Base-by-base conservation (phyloP, 2,797 vertebrate species). In the Natrix natrix region DNA sequence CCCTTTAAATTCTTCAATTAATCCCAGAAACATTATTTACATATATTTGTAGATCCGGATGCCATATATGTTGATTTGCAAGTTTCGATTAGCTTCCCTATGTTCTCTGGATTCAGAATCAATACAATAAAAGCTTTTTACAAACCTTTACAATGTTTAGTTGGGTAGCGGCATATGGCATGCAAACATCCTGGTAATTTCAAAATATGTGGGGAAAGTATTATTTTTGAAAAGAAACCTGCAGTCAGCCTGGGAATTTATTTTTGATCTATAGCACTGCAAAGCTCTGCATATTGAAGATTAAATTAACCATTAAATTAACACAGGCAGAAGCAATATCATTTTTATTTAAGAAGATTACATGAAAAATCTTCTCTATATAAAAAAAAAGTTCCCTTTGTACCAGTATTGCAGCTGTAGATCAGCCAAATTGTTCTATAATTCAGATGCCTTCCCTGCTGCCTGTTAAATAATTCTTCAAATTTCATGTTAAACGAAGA, bases 241-340 rank as follows among this genome's bases (percentile, higher is more conserved):
- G 78, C 95, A 87, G 91, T n/a, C 93, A 57, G 22, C 78, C 63
- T 91, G 69, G 87, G 87, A 93, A 93, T 93, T 89, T 91, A 91
- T 91, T 93, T 91, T 89, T 93, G 69, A 93, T 93, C 90, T 91
- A 91, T 89, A 96, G 88, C 89, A 69, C 66, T 93, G 87, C 56
- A 93, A 54, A 94, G 61, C 66, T 95, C 14, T 95, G 89, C 91
- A 91, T 96, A 94, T 96, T 97, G 96, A 95, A 93, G 94, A 96
- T 95, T 95, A 97, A 96, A 96, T 97, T 97, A 96, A 93, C 93
- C 94, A 94, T 96, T 96, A 96, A 97, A 95, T 96, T 95, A 96
- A 94, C 93, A 89, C 95, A 92, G 94, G 93, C 92, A 93, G 94
- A 95, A 93, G 90, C 59, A 92, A 93, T 90, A 96, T 89, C 93